Conservation (phyloP, 2,113 vertebrate species). For the Cyanoderma ruficeps region DNA sequence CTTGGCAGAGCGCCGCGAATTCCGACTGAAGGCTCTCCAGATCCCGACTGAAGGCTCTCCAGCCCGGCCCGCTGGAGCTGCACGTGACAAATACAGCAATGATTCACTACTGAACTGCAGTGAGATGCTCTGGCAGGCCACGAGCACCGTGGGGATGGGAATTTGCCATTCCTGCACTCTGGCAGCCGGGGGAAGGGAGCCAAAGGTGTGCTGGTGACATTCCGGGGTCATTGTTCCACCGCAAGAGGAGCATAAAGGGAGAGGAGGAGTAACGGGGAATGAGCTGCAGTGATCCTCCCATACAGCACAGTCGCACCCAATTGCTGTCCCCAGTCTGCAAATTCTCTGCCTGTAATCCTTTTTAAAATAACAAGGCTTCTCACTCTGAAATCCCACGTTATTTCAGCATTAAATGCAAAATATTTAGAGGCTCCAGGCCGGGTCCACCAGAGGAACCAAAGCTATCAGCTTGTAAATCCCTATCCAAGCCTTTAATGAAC, state of each 20-base stretch:
- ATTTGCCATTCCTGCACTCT: not conserved
- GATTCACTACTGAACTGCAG: not conserved
- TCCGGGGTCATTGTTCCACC: accelerated
- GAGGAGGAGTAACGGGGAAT: not conserved
- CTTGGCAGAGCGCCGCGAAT: not conserved
- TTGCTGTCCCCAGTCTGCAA: not conserved
- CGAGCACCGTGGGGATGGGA: not conserved
- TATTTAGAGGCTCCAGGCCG: not conserved
- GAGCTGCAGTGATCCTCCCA: not conserved
- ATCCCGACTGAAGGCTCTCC: not conserved
- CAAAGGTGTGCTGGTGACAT: not conserved
- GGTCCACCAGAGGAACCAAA: not conserved
- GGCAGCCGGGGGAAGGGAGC: not conserved
- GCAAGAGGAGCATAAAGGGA: not conserved
- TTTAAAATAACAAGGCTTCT: not conserved
- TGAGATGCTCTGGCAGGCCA: not conserved
- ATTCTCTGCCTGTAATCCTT: not conserved
- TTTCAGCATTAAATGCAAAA: not conserved
- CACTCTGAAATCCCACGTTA: not conserved
- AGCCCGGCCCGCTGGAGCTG: not conserved
- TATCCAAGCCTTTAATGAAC: not conserved
- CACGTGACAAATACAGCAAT: not conserved
- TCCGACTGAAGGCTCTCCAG: not conserved
- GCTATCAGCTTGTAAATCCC: not conserved
- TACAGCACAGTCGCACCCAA: not conserved